Percentiles rank a stretch among this genome's conserved stretches.
Evolutionary conservation across 1,140 invertebrate genomes (phyloP).

Genomic region (Zaprionus africanus): DNA sequence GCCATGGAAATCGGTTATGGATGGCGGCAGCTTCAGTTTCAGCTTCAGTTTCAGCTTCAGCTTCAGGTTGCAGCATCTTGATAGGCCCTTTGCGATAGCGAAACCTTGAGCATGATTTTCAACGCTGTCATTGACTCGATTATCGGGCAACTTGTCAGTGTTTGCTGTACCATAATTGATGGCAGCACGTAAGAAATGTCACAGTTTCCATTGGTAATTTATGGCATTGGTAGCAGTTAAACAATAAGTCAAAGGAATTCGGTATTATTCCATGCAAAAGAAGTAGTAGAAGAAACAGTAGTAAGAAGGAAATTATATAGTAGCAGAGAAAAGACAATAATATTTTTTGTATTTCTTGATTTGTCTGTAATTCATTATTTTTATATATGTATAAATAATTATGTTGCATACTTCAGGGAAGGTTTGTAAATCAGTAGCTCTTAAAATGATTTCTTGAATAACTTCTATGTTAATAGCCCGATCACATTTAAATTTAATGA

Average conservation of each 20-base stretch:
- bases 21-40: neutral
- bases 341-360: too few species aligned
- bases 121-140: conserved; percentile 54
- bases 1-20: conserved; percentile 54
- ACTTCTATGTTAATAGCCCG: too few species aligned
- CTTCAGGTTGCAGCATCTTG: conserved; percentile 9
- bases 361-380: too few species aligned
- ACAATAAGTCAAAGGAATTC: neutral
- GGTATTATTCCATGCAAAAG: too few species aligned
- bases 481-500: too few species aligned
- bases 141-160: conserved; percentile 29
- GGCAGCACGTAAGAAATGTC: neutral
- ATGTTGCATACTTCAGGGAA: too few species aligned
- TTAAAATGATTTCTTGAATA: too few species aligned
- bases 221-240: neutral
- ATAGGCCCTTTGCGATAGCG: neutral
- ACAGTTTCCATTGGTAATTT: neutral
- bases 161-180: conserved; percentile 18
- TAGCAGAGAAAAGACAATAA: too few species aligned
- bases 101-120: conserved; percentile 38
- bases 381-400: too few species aligned
- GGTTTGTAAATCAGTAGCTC: too few species aligned
- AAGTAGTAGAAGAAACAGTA: too few species aligned
- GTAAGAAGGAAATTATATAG: too few species aligned
- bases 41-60: neutral